Percentiles rank a stretch among this genome's conserved stretches.
Evolutionary conservation across 1,140 invertebrate genomes (phyloP).

Genomic region (Meloidogyne floridensis): DNA sequence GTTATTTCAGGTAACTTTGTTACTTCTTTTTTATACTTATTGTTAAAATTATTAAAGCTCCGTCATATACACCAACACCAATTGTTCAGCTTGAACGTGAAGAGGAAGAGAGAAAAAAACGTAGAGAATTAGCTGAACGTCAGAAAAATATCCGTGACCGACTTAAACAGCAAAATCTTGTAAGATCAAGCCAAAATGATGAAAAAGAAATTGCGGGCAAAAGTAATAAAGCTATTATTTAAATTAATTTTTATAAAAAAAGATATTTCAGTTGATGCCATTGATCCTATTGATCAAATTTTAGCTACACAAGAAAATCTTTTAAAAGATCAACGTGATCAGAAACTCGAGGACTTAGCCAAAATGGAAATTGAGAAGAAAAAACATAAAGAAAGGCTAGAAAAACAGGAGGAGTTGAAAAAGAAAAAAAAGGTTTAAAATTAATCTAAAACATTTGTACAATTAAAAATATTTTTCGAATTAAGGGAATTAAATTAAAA

Average conservation of each 20-base stretch:
- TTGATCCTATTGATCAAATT: neutral
- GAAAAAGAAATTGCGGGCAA: neutral
- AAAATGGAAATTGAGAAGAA: neutral
- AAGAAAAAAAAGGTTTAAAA: conserved; percentile 10
- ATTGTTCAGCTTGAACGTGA: conserved; percentile 27
- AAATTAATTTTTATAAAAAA: neutral
- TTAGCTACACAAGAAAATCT: neutral
- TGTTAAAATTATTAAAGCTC: conserved; percentile 16
- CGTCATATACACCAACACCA: conserved; percentile 28
- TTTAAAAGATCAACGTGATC: neutral
- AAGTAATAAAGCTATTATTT: neutral
- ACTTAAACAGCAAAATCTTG: neutral
- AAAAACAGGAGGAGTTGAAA: conserved; percentile 16
- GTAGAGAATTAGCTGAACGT: conserved; percentile 20
- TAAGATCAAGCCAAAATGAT: neutral
- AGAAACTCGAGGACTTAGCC: neutral
- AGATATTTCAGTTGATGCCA: neutral
- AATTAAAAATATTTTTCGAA: neutral
- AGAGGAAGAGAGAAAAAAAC: conserved; percentile 18
- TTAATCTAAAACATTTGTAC: neutral
- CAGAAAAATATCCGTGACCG: neutral
- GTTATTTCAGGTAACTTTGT: neutral
- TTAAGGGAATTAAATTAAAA: conserved; percentile 1
- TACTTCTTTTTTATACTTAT: neutral
- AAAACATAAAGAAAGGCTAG: neutral